phyloP scores from a whole-genome alignment of 2,797 vertebrate species.

The Agapornis canus region DNA sequence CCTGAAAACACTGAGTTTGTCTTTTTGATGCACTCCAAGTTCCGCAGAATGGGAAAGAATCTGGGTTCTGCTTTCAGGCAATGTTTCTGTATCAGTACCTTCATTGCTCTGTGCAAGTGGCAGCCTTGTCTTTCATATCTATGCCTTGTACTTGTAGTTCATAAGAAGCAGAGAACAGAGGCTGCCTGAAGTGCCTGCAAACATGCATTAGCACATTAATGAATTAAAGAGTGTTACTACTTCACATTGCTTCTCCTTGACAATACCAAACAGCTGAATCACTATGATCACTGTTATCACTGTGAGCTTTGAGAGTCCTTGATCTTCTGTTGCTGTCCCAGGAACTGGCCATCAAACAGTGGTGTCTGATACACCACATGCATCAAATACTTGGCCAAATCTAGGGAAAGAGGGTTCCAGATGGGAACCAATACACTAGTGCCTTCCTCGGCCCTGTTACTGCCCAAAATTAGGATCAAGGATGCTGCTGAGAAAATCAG shows the following conservation, averaged over 20 bases:
- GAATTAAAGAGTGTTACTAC: background rate
- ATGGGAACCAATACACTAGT: background rate
- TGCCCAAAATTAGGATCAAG: background rate
- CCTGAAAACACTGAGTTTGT: background rate
- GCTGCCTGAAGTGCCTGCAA: background rate
- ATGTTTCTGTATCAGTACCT: background rate
- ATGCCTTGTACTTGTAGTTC: background rate
- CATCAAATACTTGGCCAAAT: background rate
- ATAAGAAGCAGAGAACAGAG: background rate
- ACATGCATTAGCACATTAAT: conserved; percentile 20
- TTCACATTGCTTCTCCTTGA: background rate
- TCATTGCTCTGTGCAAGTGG: background rate
- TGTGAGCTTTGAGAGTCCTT: background rate
- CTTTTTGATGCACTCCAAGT: background rate
- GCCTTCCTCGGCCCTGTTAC: background rate
- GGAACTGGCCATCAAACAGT: background rate
- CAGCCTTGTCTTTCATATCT: background rate
- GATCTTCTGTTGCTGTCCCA: background rate
- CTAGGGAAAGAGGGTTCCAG: background rate
- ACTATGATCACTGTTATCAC: background rate
- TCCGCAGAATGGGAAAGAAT: background rate
- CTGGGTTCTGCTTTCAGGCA: background rate
- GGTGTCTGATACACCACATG: rapidly evolving
- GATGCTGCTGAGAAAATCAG: background rate
- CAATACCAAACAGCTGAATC: background rate